Evolutionary conservation across 2,888 invertebrate species (phyloP), one percentile per base, ranked within the genome.

Genomic region (Tortrix viridana): DNA sequence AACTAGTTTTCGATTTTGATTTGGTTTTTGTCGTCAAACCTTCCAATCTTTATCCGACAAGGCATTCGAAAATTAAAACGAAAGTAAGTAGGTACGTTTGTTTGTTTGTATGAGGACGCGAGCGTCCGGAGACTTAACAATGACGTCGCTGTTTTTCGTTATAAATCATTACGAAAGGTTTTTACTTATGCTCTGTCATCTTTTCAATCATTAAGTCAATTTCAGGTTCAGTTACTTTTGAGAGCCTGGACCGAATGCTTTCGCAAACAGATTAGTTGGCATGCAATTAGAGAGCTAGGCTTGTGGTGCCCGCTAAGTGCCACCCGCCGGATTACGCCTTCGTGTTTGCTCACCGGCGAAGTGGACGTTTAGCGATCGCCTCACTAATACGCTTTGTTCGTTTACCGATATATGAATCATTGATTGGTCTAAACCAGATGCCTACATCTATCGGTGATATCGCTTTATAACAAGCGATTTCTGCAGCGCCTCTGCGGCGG

Each of bases 291-390:
- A 85, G 86, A 80, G 79, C 74, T 77, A 80, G 79, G 88, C 84
- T 89, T 88, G 91, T 74, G 89, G 89, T 79, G 77, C 78, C 73
- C 79, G 73, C 83, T 90, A 88, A 90, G 92, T 91, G 91, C 87
- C 82, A 85, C 78, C 82, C 82, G 80, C 80, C 83, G 86, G 91
- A 91, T 90, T 90, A 89, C 83, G 88, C 84, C 83, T 88, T 85
- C 82, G 76, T 84, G 85, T 84, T 86, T 82, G 77, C 85, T 77
- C 82, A 79, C 82, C 80, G 80, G 71, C 81, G 77, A 84, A 86
- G 85, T 88, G 89, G 85, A 86, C 86, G 84, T 82, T 85, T 82
- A 85, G 81, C 79, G 79, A 86, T 83, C 83, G 80, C 77, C 76
- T 81, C 80, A 74, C 82, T 88, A 85, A 88, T 88, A 81, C 84